Base-by-base conservation (phyloP, 2,888 invertebrate genomes). In the Prosapia bicincta region DNA sequence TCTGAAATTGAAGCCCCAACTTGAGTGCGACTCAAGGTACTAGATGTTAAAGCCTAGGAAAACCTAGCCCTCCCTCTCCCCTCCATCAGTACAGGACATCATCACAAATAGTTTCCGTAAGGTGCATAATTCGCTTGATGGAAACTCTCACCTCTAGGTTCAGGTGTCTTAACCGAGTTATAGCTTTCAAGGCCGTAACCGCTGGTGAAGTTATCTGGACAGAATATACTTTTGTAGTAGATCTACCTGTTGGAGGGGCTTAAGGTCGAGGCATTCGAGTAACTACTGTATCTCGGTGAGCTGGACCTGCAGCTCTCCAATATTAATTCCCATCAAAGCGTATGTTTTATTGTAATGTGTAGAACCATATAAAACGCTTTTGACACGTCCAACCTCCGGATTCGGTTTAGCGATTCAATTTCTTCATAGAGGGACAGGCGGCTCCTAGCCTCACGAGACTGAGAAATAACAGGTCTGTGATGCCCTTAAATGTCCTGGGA, bases 31-130 rank as follows among this genome's bases (percentile, higher is more conserved):
- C 69, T 23, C 69, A 10, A 7, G 77, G 71, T 13, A 79, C 76
- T n/a, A 80, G 71, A n/a, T 71, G 73, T 74, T 82, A 81, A 26
- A 83, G 76, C 73, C 79, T 81, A 30, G 82, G 82, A 26, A 83
- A 72, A 30, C 83, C 83, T 78, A 83, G 79, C 78, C 83, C 82
- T 66, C 83, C 83, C 78, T 83, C 83, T 77, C 78, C 69, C 80
- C 80, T 82, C 68, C 80, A 76, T 72, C 81, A 79, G 76, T 82
- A 81, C 0, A 84, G 10, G 10, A 83, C 54, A 6, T 81, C 80
- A 30, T 71, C 24, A 66, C 72, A 72, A 82, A 79, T 80, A 0
- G 77, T 77, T 68, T 80, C 80, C 43, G 82, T 81, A 69, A 84
- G 77, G 79, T 83, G 83, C 26, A 77, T 13, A 0, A 77, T 66